Evolutionary conservation across 37 sponge, comb jelly and placozoan species (phyloP), one percentile per base, ranked within the genome.

Genomic region (Agelas oroides): DNA sequence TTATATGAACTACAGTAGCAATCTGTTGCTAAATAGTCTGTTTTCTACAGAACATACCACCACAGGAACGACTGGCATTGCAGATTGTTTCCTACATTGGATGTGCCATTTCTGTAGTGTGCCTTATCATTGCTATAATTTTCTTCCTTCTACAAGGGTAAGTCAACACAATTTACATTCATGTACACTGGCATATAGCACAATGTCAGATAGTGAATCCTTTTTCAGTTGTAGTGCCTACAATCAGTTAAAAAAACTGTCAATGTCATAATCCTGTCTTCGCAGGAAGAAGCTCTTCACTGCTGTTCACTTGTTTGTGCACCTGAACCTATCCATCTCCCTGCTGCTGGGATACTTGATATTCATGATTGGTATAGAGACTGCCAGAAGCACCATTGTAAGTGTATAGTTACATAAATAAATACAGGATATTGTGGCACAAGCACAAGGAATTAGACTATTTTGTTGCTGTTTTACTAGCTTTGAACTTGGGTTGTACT

Each of bases 251-350:
- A n/a, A n/a, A n/a, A n/a, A n/a, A n/a, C n/a, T n/a, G n/a, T 46
- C 6, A 46, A 46, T 46, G 46, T 46, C 3, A 46, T 46, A 12
- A 8, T 46, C 46, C 46, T 46, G 16, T 21, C 58, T 59, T 20
- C 65, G 34, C 70, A 91, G 91, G 57, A 59, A 69, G 36, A 78
- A 76, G n/a, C 34, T 87, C 57, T 64, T 79, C 27, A 61, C 14
- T 31, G 36, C 82, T 25, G 87, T 87, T 5, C 76, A 85, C 39
- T 79, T 86, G 59, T 91, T 91, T 34, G 72, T 91, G 32, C 91
- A 91, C 71, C 72, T 91, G 34, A 91, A 91, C 57, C 82, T 91
- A 21, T 57, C 91, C 53, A 75, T 81, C 20, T 53, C 81, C 8
- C 77, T 91, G 58, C 68, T 86, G 8, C 15, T 81, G 35, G 86